phyloP scores from a whole-genome alignment of 2,113 vertebrate genomes.

The Callocephalon fimbriatum region DNA sequence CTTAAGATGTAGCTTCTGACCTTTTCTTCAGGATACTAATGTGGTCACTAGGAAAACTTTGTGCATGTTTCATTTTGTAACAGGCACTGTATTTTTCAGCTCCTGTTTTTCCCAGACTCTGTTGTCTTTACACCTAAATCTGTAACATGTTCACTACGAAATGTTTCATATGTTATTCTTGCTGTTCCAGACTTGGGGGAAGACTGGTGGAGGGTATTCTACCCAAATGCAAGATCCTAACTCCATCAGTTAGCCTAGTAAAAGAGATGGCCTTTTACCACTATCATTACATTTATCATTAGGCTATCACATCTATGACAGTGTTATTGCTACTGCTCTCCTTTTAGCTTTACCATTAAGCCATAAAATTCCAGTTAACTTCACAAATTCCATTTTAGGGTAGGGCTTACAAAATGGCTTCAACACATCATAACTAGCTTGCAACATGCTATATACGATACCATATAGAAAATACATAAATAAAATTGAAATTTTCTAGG shows the following conservation, averaged over 20 bases:
- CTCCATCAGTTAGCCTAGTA: neutral
- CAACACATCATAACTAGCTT: neutral
- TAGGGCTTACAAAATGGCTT: neutral
- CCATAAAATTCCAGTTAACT: neutral
- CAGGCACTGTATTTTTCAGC: neutral
- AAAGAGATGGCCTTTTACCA: neutral
- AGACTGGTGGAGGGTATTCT: neutral
- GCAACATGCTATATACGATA: neutral
- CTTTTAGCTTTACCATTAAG: neutral
- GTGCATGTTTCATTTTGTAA: neutral
- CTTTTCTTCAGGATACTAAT: neutral
- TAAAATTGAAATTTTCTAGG: neutral
- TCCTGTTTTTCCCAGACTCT: neutral
- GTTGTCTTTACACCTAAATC: neutral
- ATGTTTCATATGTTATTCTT: neutral
- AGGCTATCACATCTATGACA: neutral
- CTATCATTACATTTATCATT: fast-evolving
- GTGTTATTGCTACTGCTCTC: neutral
- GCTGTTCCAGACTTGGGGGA: neutral
- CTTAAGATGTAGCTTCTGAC: neutral
- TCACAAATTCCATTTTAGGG: neutral
- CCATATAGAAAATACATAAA: neutral
- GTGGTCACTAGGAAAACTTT: neutral
- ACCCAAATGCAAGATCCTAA: neutral
- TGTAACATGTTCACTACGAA: neutral